phyloP scores from a whole-genome alignment of 2,113 vertebrate genomes.

The Mohoua ochrocephala region DNA sequence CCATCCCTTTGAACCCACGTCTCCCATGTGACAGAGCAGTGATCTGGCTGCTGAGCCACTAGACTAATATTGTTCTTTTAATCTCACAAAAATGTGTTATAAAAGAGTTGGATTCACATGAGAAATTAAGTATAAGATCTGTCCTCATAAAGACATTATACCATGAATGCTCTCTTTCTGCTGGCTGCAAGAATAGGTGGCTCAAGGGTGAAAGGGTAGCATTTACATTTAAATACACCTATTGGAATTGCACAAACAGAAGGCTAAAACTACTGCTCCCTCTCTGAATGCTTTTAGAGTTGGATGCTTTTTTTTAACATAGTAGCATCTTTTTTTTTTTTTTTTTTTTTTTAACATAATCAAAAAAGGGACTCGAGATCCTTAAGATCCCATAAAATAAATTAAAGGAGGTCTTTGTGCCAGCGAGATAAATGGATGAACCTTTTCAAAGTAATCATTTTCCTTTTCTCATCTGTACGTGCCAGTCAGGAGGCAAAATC shows the following conservation, averaged over 20 bases:
- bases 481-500: neutral
- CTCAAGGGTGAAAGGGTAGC: constrained; percentile 69
- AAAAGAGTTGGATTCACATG: constrained; percentile 60
- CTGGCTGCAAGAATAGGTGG: constrained; percentile 65
- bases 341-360: neutral
- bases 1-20: constrained; percentile 2
- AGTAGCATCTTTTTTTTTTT: neutral
- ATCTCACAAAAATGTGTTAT: constrained; percentile 53
- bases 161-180: constrained; percentile 71
- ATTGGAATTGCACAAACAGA: constrained; percentile 66
- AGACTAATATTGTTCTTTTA: constrained; percentile 56
- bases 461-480: neutral
- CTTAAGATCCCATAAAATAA: neutral
- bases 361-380: neutral
- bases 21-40: constrained; percentile 45
- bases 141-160: constrained; percentile 68
- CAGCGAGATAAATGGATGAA: neutral
- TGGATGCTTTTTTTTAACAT: neutral
- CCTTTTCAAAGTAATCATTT: constrained; percentile 20
- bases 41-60: constrained; percentile 45
- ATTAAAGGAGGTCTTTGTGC: neutral
- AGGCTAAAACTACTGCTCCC: constrained; percentile 55
- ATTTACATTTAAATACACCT: constrained; percentile 76
- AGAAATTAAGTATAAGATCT: constrained; percentile 69
- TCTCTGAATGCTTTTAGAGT: constrained; percentile 43